phyloP scores from a whole-genome alignment of 2,888 invertebrate genomes.

The Epinotia demarniana region DNA sequence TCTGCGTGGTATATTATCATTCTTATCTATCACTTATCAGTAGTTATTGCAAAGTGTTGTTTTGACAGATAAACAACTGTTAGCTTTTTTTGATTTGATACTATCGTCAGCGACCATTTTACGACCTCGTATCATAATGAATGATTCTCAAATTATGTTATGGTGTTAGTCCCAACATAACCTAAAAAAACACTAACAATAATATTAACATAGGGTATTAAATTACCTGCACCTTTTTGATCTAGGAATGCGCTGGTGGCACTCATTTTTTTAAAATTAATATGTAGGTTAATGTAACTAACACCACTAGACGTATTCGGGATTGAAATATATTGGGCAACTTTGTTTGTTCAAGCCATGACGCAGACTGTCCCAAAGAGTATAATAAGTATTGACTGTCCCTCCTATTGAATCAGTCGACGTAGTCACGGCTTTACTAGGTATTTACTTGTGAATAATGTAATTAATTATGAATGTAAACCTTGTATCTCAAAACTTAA shows the following conservation, averaged over 20 bases:
- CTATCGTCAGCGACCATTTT: no score
- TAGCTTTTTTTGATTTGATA: no score
- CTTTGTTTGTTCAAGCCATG: conserved; percentile 20
- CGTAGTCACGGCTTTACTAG: neutral
- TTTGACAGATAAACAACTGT: no score
- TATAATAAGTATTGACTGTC: no score
- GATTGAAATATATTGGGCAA: conserved; percentile 1
- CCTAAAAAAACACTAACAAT: conserved; percentile 24
- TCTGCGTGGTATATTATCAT: no score
- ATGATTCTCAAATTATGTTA: no score
- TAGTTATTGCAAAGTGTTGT: no score
- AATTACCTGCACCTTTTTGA: conserved; percentile 22
- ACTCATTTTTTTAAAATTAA: conserved; percentile 18
- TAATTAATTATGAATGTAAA: neutral
- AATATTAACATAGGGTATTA: neutral
- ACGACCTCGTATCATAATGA: no score
- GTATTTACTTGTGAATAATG: neutral
- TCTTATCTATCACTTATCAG: no score
- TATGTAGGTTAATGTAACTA: neutral
- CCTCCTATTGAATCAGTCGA: neutral
- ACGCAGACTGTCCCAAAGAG: conserved; percentile 15
- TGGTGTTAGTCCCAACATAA: conserved; percentile 12
- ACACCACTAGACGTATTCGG: neutral
- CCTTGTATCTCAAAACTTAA: neutral
- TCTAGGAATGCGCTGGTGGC: conserved; percentile 19